phyloP scores from a whole-genome alignment of 2,113 vertebrate species.

The Tympanuchus pallidicinctus region DNA sequence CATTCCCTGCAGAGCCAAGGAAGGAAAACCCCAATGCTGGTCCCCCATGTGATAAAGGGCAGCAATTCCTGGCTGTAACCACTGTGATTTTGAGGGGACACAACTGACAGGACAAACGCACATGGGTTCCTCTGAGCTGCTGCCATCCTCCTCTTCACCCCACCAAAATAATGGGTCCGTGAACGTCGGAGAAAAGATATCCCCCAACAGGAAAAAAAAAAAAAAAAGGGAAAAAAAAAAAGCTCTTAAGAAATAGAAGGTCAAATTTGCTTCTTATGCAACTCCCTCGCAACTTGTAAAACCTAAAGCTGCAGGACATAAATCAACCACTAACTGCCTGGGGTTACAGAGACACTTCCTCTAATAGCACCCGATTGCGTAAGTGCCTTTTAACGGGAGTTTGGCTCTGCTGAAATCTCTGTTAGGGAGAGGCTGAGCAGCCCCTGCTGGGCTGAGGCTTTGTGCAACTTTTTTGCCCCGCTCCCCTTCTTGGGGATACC shows the following conservation, averaged over 20 bases:
- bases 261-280: conserved; percentile 29
- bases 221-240: background rate
- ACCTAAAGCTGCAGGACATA: conserved; percentile 41
- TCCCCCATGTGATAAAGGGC: too few relatives aligned
- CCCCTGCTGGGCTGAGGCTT: background rate
- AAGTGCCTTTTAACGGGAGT: background rate
- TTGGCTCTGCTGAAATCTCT: background rate
- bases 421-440: fast-evolving
- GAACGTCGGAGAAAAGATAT: background rate
- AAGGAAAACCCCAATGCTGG: background rate
- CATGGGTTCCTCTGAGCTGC: fast-evolving
- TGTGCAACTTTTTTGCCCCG: fast-evolving
- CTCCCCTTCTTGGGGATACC: too few relatives aligned
- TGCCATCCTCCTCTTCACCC: fast-evolving
- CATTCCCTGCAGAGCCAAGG: background rate
- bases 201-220: background rate
- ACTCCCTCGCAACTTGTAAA: background rate
- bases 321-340: conserved; percentile 65
- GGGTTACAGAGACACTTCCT: conserved; percentile 56
- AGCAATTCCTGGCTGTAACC: background rate
- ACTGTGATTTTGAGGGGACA: background rate
- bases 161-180: fast-evolving
- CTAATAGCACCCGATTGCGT: background rate
- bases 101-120: background rate
- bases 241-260: fast-evolving